These are phyloP conservation scores for Lepidothrix coronata DNA, from an alignment of 2,113 vertebrate species.

Conservation along the genomic window DNA sequence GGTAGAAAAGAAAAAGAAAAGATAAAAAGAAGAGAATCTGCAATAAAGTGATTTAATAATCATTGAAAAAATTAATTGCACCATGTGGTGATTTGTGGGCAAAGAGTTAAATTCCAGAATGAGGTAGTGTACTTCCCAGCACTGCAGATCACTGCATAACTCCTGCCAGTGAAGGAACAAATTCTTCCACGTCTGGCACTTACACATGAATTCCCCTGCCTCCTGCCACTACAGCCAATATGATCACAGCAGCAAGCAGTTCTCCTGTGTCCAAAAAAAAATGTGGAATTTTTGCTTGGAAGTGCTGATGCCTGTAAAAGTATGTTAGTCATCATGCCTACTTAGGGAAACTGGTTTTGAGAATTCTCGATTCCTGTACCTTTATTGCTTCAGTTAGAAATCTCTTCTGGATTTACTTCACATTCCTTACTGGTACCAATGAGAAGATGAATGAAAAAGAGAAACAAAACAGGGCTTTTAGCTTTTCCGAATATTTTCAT, in stretches of 20 bases:
- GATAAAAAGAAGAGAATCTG: neutral
- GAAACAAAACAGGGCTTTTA: neutral
- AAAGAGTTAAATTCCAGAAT: constrained; percentile 57
- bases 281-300: neutral
- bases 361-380: neutral
- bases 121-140: constrained; percentile 14
- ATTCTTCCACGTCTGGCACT: constrained; percentile 20
- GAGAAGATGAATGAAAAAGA: neutral
- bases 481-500: neutral
- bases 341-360: neutral
- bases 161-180: constrained; percentile 48
- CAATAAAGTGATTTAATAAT: neutral
- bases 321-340: constrained; percentile 6
- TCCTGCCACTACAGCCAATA: constrained; percentile 15
- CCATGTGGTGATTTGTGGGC: neutral
- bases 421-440: neutral
- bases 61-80: neutral
- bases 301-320: neutral
- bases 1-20: too few relatives aligned
- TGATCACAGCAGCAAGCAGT: constrained; percentile 16
- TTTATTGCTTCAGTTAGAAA: neutral
- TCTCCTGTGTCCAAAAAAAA: neutral
- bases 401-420: neutral
- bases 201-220: constrained; percentile 12
- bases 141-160: constrained; percentile 13